Evolutionary conservation across 2,797 vertebrate species (phyloP).

Genomic region (Dromococcyx pavoninus): DNA sequence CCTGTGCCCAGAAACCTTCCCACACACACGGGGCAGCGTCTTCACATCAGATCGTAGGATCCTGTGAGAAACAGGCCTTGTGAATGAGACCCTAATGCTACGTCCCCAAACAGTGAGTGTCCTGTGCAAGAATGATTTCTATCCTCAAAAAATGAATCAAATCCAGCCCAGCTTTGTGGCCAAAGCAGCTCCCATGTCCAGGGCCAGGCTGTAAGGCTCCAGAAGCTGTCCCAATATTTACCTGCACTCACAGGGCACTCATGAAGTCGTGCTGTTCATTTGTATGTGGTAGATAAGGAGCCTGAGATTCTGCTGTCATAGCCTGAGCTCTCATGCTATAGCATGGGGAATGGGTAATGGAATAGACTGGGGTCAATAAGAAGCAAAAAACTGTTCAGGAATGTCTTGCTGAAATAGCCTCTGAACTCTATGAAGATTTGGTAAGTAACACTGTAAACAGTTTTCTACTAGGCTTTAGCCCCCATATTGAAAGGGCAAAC

Average conservation of each 20-base stretch:
- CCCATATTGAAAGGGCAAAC: neutral
- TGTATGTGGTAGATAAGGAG: accelerated
- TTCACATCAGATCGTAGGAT: neutral
- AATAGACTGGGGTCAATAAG: neutral
- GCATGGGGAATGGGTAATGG: neutral
- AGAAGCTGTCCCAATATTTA: neutral
- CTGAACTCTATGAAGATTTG: neutral
- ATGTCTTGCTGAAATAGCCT: conserved; percentile 11
- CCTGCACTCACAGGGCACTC: neutral
- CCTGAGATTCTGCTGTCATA: neutral
- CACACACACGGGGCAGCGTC: neutral
- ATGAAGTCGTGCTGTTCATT: neutral
- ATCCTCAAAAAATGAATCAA: neutral
- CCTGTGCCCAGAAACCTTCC: neutral
- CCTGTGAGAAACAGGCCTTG: neutral
- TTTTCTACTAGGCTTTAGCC: neutral
- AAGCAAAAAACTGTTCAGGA: conserved; percentile 13
- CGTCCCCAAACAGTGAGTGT: accelerated
- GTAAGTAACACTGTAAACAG: neutral
- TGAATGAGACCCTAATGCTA: accelerated
- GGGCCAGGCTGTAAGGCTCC: neutral
- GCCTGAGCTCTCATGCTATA: neutral
- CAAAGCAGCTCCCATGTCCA: neutral
- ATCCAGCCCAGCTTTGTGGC: neutral
- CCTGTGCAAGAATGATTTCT: neutral